Conservation (phyloP, 1,140 invertebrate genomes). For the Alviniconcha marisindica region DNA sequence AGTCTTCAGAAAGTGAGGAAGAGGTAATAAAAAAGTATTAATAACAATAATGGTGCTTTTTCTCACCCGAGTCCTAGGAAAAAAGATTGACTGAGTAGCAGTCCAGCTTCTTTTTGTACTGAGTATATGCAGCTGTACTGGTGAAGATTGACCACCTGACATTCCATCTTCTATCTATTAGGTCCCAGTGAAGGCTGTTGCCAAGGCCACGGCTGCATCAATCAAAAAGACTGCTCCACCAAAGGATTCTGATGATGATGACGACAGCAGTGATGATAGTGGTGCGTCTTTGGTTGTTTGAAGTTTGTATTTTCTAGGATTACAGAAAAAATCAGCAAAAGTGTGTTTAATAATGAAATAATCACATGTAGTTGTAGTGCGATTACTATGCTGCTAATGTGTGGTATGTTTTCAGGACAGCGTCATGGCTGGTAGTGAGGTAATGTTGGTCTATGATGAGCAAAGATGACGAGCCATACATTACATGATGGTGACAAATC, state of each 20-base stretch:
- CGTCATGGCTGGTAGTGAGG: background rate
- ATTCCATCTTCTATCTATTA: background rate
- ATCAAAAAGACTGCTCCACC: background rate
- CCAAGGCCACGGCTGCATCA: background rate
- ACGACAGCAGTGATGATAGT: background rate
- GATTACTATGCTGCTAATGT: background rate
- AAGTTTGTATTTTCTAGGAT: background rate
- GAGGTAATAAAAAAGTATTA: slow-evolving; percentile 6
- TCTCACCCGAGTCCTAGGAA: background rate
- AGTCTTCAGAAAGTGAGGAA: slow-evolving; percentile 36
- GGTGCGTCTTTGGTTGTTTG: background rate
- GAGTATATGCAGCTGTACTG: background rate
- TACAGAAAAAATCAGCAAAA: no score
- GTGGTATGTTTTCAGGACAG: background rate
- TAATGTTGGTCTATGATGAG: slow-evolving; percentile 31
- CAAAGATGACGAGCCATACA: slow-evolving; percentile 32
- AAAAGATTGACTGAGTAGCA: background rate
- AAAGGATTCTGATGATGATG: no score
- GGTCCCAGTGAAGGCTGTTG: slow-evolving; percentile 6
- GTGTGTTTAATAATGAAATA: no score
- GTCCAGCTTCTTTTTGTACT: background rate
- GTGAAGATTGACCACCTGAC: background rate
- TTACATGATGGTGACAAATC: slow-evolving; percentile 36
- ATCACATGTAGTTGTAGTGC: no score
- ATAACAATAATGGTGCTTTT: background rate